Base-by-base conservation (phyloP, 1,140 invertebrate species). In the Drosophila albomicans region DNA sequence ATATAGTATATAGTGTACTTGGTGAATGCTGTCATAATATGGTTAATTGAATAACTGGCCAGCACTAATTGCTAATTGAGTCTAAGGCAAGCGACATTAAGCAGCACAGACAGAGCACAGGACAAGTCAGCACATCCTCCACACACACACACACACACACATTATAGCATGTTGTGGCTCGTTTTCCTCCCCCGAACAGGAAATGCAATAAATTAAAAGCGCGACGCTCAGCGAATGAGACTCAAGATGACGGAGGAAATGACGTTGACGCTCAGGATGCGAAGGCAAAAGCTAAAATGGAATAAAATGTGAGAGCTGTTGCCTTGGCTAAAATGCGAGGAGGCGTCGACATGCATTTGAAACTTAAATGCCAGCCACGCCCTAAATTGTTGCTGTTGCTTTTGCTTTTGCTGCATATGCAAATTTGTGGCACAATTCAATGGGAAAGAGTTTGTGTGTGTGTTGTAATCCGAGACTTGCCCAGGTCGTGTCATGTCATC, bases 151-250 rank as follows among this genome's bases (percentile, higher is more conserved):
- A 20, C 16, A 20, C 20, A 20, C 0, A 20, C 20, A 25, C 20
- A 25, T 25, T 25, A 25, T 25, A 25, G 20, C 3, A 25, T 25
- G 0, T 0, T 25, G 3, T 25, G 20, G 7, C 6, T 15, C 41
- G 15, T 10, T 2, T 43, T 13, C 6, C 28, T 49, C 20, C n/a
- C 20, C 38, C 67, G 41, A n/a, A 69, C 59, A 82, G 82, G 79
- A 87, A 86, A 82, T 58, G 77, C 59, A 75, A 78, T 88, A 84
- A 87, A 87, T 87, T 84, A 80, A 82, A 63, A 67, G 49, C 32
- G 61, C 72, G 54, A 49, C 70, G 41, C 67, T 25, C 20, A 64
- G 57, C 59, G 56, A 51, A 65, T 52, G 15, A 16, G 38, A 45
- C 2, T 8, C 16, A 68, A 56, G 16, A 35, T 32, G 51, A 25